Evolutionary conservation across 2,113 vertebrate genomes (phyloP), one percentile per base, ranked within the genome.

Genomic region (Oenanthe melanoleuca): DNA sequence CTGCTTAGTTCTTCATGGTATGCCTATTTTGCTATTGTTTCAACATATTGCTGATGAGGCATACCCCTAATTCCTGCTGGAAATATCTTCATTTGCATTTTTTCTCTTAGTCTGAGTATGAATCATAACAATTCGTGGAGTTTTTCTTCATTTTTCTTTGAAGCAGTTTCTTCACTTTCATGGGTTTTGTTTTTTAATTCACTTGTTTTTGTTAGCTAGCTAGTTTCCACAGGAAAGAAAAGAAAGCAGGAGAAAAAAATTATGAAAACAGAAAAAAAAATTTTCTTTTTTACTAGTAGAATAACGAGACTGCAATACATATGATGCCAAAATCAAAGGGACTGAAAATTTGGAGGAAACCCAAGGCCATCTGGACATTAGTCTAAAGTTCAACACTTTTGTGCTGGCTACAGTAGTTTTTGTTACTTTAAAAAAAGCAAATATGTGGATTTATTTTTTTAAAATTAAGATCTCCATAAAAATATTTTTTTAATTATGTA

Each of bases 311-410:
- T 71, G 21, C 44, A 80, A 82, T 49, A 81, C 4, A 22, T 66
- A 47, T 16, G 29, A 90, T 86, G 85, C 87, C 79, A 93, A 92
- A 95, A 84, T 14, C 42, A 55, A 56, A 74, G 57, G 28, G 33
- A 85, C 55, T 77, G 34, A 42, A 73, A 87, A 67, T 88, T 74
- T 73, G 74, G 92, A 93, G 64, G 57, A 89, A 95, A 91, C 26
- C 78, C 86, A 94, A 69, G 37, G 55, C 74, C 70, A 94, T 71
- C 57, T 89, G 73, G 81, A 82, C 60, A 85, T 37, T 89, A 85
- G 34, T 72, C 42, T 88, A 11, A 90, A 94, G 66, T 89, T 94
- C 79, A 93, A 78, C 53, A 75, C 49, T 82, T 85, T 31, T 72
- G 37, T 50, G 10, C 45, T 89, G 70, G 53, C 47, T 37, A 37